These are phyloP conservation scores for Bos javanicus DNA, from an alignment of 2,113 vertebrate genomes.

Conservation along the genomic window DNA sequence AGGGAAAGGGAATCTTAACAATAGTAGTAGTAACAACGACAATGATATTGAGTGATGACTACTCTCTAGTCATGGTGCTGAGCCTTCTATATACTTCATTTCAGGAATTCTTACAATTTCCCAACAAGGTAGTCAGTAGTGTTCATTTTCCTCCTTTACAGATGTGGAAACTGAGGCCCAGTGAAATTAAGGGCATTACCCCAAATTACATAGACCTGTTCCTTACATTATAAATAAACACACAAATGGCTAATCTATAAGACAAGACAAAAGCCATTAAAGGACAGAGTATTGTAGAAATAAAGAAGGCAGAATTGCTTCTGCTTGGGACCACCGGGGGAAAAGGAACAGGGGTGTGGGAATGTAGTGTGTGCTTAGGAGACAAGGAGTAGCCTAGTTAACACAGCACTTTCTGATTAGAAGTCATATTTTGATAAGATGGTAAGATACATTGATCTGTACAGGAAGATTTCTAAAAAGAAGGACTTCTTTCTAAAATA, in stretches of 20 bases:
- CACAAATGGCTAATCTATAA: background rate
- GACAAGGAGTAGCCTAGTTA: background rate
- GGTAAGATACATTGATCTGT: background rate
- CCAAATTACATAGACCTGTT: background rate
- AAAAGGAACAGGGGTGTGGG: background rate
- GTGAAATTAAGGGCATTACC: background rate
- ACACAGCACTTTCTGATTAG: background rate
- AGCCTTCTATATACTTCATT: background rate
- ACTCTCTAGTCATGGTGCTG: background rate
- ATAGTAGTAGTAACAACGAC: background rate
- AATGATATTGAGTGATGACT: background rate
- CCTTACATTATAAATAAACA: background rate
- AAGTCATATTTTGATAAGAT: background rate
- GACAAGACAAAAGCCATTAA: background rate
- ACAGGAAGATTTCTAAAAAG: constrained; percentile 3
- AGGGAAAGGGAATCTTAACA: background rate
- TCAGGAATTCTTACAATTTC: background rate
- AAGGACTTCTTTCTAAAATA: background rate
- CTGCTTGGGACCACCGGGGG: background rate
- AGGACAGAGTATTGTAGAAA: background rate
- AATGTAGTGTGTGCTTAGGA: background rate
- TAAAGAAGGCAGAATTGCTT: background rate
- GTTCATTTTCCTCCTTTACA: background rate
- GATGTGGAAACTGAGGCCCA: background rate
- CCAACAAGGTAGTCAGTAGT: background rate